These are phyloP conservation scores for Thinocorus orbignyianus DNA, from an alignment of 2,113 vertebrate species.

Conservation along the genomic window DNA sequence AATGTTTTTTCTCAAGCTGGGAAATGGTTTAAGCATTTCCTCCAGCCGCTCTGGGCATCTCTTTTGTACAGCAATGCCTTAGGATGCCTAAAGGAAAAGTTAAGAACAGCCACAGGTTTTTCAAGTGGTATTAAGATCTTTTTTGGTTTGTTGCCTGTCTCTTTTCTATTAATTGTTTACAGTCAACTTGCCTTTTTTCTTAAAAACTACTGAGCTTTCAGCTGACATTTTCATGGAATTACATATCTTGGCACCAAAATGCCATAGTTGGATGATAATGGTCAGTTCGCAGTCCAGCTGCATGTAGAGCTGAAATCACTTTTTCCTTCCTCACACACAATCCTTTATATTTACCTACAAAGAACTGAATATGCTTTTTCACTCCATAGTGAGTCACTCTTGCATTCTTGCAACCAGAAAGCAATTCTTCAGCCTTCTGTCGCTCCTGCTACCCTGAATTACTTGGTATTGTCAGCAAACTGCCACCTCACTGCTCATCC, in stretches of 20 bases:
- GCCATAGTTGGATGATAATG: not conserved
- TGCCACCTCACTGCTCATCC: slow-evolving; percentile 13
- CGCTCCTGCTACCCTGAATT: not conserved
- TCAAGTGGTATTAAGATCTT: not conserved
- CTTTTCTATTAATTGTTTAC: not conserved
- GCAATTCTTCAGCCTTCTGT: not conserved
- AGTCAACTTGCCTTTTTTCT: not conserved
- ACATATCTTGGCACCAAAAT: not conserved
- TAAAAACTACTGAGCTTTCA: not conserved
- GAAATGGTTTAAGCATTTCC: not conserved
- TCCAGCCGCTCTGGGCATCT: not conserved
- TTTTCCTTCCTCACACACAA: not conserved
- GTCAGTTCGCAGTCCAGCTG: not conserved
- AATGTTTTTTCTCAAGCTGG: not conserved
- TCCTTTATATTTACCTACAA: not conserved
- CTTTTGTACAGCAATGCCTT: not conserved
- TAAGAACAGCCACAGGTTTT: not conserved
- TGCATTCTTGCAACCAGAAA: not conserved
- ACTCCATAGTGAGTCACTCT: not conserved
- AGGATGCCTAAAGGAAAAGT: not conserved
- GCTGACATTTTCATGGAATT: not conserved
- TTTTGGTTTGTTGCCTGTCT: not conserved
- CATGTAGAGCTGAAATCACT: not conserved
- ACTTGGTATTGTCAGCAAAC: slow-evolving; percentile 5
- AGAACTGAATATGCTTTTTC: not conserved